Conservation (phyloP, 2,888 invertebrate species). For the Sminthurinus aureus region DNA sequence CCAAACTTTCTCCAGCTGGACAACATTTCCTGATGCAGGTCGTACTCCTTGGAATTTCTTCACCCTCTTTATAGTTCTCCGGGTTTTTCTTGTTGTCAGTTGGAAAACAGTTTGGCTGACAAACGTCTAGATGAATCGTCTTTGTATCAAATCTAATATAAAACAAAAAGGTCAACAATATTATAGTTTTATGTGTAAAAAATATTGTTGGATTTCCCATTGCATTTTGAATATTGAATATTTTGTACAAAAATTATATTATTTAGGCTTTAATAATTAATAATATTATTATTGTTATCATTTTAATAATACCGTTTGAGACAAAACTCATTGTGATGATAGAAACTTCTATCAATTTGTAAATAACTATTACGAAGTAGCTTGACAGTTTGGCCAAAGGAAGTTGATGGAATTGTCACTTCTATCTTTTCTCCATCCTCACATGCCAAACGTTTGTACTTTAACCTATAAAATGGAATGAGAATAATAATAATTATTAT, state of each 20-base stretch:
- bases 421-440: background rate
- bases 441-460: background rate
- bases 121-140: background rate
- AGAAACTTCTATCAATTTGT: background rate
- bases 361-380: slow-evolving; percentile 12
- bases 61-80: background rate
- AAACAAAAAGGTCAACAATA: too few relatives aligned
- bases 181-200: too few relatives aligned
- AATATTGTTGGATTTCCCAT: background rate
- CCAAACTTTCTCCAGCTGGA: background rate
- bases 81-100: background rate
- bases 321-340: slow-evolving; percentile 36
- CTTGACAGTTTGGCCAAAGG: background rate
- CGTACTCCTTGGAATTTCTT: background rate
- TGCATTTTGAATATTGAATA: background rate
- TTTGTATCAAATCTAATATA: background rate
- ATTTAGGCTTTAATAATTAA: background rate
- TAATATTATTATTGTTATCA: background rate
- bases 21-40: slow-evolving; percentile 34
- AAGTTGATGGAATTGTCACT: background rate
- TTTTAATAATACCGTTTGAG: slow-evolving; percentile 5
- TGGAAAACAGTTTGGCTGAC: background rate
- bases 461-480: background rate
- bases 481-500: background rate
- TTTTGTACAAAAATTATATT: background rate